Evolutionary conservation across 1,140 invertebrate genomes (phyloP), one percentile per base, ranked within the genome.

Genomic region (Euwallacea fornicatus): DNA sequence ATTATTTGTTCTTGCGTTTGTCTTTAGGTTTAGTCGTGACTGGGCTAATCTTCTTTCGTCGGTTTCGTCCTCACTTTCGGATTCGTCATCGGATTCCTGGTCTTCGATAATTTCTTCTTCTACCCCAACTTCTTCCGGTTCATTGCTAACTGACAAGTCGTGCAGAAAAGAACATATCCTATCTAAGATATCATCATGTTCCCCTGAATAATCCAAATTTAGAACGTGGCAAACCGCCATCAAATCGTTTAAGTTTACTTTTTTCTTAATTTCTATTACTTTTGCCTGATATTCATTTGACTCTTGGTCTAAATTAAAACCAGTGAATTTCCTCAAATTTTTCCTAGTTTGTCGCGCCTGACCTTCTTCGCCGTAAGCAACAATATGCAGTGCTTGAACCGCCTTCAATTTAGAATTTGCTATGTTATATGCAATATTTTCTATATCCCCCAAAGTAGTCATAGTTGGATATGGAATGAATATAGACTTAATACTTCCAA

Each of bases 81-180:
- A 33, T n/a, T 60, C 16, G 8, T 60, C 58, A n/a, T 1, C 21
- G 21, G 2, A 41, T 9, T 7, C 13, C 6, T n/a, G 41, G 16
- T 60, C 42, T 41, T 42, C 21, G 8, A 47, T 16, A 55, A 6
- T 6, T 42, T 59, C 66, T 6, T 68, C 56, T 42, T 59, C 43
- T 42, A 8, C 16, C 54, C 15, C 33, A 55, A 42, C 66, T 43
- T 58, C 53, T 3, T 66, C 65, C 33, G 41, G 33, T 56, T 15
- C 10, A 3, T 66, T 9, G 15, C 15, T 16, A 1, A 16, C 16
- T 11, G 42, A 42, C 15, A 60, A 42, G 42, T 60, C 41, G 42
- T 60, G 43, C 10, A 60, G 15, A 60, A 60, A 60, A 33, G 21
- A 4, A 60, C 21, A 42, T 21, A 60, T 21, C 7, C 58, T 1